These are phyloP conservation scores for Mustela erminea DNA, from an alignment of 2,797 vertebrate species.

Conservation along the genomic window DNA sequence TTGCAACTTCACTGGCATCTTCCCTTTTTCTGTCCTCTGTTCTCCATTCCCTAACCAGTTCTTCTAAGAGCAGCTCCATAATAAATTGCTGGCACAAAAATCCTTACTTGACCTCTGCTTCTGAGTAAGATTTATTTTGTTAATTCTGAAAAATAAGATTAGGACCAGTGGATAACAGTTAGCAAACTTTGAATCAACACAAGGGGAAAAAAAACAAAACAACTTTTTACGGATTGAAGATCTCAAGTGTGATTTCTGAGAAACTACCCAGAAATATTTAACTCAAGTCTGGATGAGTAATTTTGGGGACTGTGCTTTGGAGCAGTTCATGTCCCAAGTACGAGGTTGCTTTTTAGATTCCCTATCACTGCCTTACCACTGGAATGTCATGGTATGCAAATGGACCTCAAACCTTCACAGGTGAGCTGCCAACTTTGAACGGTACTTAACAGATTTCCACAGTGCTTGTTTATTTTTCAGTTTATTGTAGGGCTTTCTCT, in stretches of 20 bases:
- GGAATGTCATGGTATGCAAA: background rate
- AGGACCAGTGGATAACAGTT: background rate
- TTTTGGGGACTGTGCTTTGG: background rate
- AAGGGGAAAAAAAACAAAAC: background rate
- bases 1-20: background rate
- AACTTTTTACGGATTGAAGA: slow-evolving; percentile 12
- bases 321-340: background rate
- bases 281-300: background rate
- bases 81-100: background rate
- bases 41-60: background rate
- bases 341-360: background rate
- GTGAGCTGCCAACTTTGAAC: background rate
- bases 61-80: background rate
- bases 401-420: background rate
- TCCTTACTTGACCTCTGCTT: background rate
- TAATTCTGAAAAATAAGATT: slow-evolving; percentile 49
- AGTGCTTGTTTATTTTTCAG: background rate
- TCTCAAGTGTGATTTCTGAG: slow-evolving; percentile 38
- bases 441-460: background rate
- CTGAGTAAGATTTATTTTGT: slow-evolving; percentile 26
- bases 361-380: background rate
- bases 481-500: background rate
- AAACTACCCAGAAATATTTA: slow-evolving; percentile 28
- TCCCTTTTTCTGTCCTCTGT: background rate
- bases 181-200: background rate